Base-by-base conservation (phyloP, 2,113 vertebrate species). In the Pipa parva region DNA sequence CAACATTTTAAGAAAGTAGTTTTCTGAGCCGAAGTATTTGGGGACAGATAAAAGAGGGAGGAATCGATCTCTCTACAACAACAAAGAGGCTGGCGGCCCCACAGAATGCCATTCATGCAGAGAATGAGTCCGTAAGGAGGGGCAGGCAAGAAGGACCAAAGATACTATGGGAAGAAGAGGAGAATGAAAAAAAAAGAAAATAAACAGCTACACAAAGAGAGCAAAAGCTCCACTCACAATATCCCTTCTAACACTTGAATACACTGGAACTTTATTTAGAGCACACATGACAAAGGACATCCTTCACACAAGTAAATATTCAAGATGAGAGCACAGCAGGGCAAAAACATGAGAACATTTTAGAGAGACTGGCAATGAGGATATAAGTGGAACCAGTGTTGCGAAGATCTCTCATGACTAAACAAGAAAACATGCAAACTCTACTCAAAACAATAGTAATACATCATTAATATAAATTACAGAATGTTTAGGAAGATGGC, bases 201-300 rank as follows among this genome's bases (percentile, higher is more conserved):
- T 83, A 89, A 89, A 91, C 84, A 88, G 83, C 79, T 80, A 79
- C 77, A 88, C 84, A 88, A 89, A 87, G 88, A 87, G 85, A 87
- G 86, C 84, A 89, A 89, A 89, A 81, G 74, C 61, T 0, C 75
- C 6, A 74, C 78, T 74, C 85, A 85, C 73, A 77, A 80, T 75
- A 80, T 79, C 80, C 81, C 83, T 87, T 79, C 82, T 81, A 79
- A 77, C 77, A 79, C 81, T 80, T 82, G 78, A 89, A 78, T 83
- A 80, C 75, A 78, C 80, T 73, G 76, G 84, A 81, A 80, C 81
- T 83, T 80, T 81, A 83, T 76, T 78, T 74, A 73, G 62, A n/a
- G 27, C 17, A 59, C 77, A 18, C 18, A 42, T 24, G 59, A 84
- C 75, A 82, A 84, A 85, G 76, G 63, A 10, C 8, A 75, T 77